Evolutionary conservation across 2,888 invertebrate genomes (phyloP), one percentile per base, ranked within the genome.

Genomic region (Pheosia tremula): DNA sequence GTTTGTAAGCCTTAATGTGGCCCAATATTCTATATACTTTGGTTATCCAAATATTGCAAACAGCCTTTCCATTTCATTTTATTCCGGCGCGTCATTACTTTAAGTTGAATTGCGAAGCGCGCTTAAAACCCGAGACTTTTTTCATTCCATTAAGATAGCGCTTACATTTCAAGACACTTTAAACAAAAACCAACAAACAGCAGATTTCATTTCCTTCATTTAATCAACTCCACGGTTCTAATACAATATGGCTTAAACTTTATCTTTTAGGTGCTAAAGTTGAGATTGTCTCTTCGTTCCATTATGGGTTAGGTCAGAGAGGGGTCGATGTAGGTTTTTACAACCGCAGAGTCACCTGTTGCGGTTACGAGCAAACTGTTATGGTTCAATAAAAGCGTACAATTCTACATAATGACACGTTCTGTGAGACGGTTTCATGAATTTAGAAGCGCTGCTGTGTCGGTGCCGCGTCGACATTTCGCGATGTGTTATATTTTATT

Each of bases 351-450:
- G 72, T 84, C 85, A 90, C 90, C 89, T 90, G 90, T 90, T 90
- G 90, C 85, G 70, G 69, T 63, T 72, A 68, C 67, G 66, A 68
- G 64, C 67, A 75, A 80, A 85, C 77, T 81, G 87, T 88, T 86
- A 89, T 87, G 75, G 85, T 81, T 79, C 85, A 83, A 88, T 90
- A 88, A 89, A 88, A 88, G 83, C 78, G 80, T 81, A 83, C 85
- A 80, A 78, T 83, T 77, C 74, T 77, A 74, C 76, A 83, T 83
- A 85, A 87, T 80, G 85, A 76, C 80, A 76, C 77, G 74, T 75
- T 78, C 75, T 67, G 76, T 64, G 57, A 75, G 75, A 66, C 67
- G 69, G 68, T 66, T 79, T 75, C 82, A 83, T 83, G 85, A 86
- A 86, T 86, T 82, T 79, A 74, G 80, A 82, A 72, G 67, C 72